phyloP scores from a whole-genome alignment of 2,888 invertebrate genomes.

The Tenthredo scrophulariae region DNA sequence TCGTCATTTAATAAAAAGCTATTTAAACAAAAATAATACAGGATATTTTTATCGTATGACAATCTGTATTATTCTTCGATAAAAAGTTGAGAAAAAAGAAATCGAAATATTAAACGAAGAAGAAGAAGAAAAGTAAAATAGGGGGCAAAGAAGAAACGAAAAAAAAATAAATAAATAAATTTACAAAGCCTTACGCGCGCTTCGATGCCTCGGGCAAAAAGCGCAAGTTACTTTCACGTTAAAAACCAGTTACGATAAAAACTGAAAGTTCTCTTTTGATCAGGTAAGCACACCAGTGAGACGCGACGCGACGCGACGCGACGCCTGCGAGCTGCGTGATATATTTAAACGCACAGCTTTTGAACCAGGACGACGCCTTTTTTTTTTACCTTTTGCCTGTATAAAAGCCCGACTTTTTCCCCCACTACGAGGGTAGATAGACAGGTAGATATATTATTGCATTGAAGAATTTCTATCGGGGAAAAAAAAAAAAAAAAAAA shows the following conservation, averaged over 20 bases:
- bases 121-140: background rate
- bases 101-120: background rate
- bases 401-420: background rate
- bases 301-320: background rate
- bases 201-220: slow-evolving; percentile 43
- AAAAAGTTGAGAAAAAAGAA: background rate
- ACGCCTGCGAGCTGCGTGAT: background rate
- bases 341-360: background rate
- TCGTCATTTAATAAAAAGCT: background rate
- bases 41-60: background rate
- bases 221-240: slow-evolving; percentile 51
- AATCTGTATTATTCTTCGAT: background rate
- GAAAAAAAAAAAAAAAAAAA: background rate
- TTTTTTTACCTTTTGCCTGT: background rate
- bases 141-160: background rate
- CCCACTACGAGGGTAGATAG: background rate
- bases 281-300: background rate
- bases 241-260: slow-evolving; percentile 48
- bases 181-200: slow-evolving; percentile 1
- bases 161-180: background rate
- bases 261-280: slow-evolving; percentile 52
- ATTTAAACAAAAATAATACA: background rate
- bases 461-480: background rate
- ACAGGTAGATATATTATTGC: background rate
- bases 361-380: background rate